Conservation (phyloP, 2,113 vertebrate species). For the Rhinichthys klamathensis region DNA sequence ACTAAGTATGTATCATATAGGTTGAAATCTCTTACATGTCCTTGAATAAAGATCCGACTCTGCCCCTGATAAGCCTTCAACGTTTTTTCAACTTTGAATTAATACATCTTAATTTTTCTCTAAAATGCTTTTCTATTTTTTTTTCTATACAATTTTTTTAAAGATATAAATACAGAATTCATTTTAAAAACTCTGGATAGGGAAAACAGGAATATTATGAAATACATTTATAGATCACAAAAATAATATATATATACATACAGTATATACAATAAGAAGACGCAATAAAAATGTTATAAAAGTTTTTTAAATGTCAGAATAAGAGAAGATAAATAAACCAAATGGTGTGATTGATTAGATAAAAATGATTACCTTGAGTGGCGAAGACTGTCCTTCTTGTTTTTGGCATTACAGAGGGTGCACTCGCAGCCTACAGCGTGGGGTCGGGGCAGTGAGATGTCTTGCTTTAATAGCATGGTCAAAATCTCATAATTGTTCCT, state of each 20-base stretch:
- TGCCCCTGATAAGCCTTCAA: neutral
- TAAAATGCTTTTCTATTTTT: too few relatives aligned
- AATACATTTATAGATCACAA: too few relatives aligned
- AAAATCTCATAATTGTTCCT: slow-evolving; percentile 99
- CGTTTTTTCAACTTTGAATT: neutral
- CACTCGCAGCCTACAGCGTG: slow-evolving; percentile 98
- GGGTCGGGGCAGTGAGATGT: slow-evolving; percentile 94
- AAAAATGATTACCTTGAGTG: slow-evolving; percentile 86
- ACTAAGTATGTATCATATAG: neutral
- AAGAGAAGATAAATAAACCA: too few relatives aligned
- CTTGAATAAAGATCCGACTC: neutral
- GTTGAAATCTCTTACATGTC: neutral
- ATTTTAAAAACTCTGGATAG: too few relatives aligned
- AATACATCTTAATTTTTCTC: neutral
- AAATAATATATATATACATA: too few relatives aligned
- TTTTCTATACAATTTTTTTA: too few relatives aligned
- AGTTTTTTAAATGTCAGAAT: too few relatives aligned
- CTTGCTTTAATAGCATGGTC: slow-evolving; percentile 97
- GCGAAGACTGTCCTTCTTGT: slow-evolving; percentile 97
- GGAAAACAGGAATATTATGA: too few relatives aligned
- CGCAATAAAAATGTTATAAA: too few relatives aligned
- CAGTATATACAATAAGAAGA: too few relatives aligned
- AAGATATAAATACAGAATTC: too few relatives aligned
- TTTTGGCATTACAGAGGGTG: slow-evolving; percentile 95
- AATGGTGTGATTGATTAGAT: neutral